These are phyloP conservation scores for Acleris sparsana DNA, from an alignment of 2,888 invertebrate genomes.

Conservation along the genomic window DNA sequence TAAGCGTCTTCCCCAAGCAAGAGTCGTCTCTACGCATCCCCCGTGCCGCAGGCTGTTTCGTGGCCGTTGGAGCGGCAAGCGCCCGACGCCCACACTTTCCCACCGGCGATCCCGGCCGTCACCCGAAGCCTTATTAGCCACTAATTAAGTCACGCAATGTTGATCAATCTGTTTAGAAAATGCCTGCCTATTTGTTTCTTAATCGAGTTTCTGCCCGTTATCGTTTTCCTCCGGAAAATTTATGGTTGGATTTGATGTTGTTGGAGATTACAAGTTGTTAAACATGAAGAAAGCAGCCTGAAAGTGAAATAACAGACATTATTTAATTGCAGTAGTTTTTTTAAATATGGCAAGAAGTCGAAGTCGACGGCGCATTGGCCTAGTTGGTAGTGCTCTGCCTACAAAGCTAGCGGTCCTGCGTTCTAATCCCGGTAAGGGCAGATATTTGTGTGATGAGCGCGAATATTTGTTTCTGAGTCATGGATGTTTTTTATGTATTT, in stretches of 20 bases:
- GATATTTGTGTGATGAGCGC: no score
- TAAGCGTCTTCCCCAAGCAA: no score
- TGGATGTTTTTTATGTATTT: no score
- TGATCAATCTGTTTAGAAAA: constrained; percentile 44
- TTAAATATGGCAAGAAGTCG: no score
- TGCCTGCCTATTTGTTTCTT: constrained; percentile 32
- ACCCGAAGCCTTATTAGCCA: constrained; percentile 66
- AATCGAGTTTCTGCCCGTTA: constrained; percentile 24
- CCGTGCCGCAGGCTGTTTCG: constrained; percentile 62
- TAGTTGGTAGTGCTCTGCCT: no score
- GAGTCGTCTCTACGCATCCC: constrained; percentile 47
- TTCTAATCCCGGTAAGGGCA: no score
- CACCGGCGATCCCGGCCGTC: constrained; percentile 59
- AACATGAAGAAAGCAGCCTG: no score
- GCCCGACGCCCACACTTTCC: constrained; percentile 72
- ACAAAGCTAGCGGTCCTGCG: no score
- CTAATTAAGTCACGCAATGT: constrained; percentile 55
- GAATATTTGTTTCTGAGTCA: no score
- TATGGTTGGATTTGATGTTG: constrained; percentile 1
- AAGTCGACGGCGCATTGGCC: no score
- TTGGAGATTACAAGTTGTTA: neutral
- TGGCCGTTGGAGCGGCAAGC: constrained; percentile 73
- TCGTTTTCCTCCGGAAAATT: constrained; percentile 18
- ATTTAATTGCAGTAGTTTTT: neutral
- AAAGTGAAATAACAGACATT: no score